Conservation (phyloP, 2,797 vertebrate species). For the Arremon aurantiirostris region DNA sequence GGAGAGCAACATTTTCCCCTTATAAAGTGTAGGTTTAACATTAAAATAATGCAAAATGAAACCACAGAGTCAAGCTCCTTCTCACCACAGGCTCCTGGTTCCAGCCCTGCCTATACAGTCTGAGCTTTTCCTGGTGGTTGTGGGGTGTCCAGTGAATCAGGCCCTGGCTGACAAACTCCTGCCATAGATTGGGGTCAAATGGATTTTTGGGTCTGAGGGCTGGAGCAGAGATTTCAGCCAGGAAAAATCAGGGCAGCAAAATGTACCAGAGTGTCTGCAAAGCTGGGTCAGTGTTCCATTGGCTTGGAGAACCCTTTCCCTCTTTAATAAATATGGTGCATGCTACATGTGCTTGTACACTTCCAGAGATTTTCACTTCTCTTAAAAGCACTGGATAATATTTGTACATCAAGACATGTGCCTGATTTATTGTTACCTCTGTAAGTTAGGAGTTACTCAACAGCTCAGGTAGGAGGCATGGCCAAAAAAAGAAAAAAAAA, state of each 20-base stretch:
- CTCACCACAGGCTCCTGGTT: background rate
- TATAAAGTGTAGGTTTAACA: fast-evolving
- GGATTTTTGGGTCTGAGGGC: background rate
- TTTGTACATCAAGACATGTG: background rate
- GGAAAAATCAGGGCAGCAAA: background rate
- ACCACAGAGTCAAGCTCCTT: background rate
- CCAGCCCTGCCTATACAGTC: background rate
- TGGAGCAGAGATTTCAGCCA: background rate
- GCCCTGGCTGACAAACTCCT: background rate
- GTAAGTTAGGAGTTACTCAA: background rate
- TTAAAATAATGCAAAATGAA: background rate
- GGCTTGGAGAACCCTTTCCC: background rate
- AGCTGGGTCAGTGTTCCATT: background rate
- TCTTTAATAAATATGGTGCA: fast-evolving
- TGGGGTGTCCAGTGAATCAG: background rate
- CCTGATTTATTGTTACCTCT: background rate
- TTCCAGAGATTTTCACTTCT: background rate
- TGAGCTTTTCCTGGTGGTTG: background rate
- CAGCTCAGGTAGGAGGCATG: background rate
- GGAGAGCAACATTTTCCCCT: background rate
- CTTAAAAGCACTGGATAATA: background rate
- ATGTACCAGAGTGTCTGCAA: fast-evolving
- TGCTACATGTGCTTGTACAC: fast-evolving
- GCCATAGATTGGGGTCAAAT: background rate
- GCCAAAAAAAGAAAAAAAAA: background rate